phyloP scores from a whole-genome alignment of 37 sponge, comb jelly and placozoan species.

The Ianthella basta region DNA sequence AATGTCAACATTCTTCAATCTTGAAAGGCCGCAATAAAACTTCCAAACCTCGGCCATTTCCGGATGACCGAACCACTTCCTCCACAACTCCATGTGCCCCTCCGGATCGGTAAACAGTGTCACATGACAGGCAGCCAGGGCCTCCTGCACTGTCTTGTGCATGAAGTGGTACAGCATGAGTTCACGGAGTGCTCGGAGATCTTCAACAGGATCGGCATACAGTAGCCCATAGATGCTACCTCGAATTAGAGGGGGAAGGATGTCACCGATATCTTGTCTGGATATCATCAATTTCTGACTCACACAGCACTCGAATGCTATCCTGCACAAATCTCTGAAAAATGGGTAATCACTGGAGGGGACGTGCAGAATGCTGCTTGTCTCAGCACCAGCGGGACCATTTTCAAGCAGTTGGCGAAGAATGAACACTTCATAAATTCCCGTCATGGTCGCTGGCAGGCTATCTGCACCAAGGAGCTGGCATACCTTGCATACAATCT shows the following conservation, averaged over 20 bases:
- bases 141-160: slow-evolving; percentile 10
- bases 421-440: slow-evolving; percentile 10
- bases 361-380: background rate
- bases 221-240: slow-evolving; percentile 7
- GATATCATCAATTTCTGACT: slow-evolving; percentile 2
- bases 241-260: background rate
- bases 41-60: slow-evolving; percentile 21
- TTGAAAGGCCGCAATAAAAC: slow-evolving; percentile 12
- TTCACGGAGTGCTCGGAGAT: background rate
- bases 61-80: background rate
- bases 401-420: background rate
- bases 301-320: background rate
- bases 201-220: background rate
- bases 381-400: background rate
- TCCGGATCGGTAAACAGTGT: too few relatives aligned
- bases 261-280: background rate
- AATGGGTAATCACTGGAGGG: background rate
- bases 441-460: slow-evolving; percentile 8
- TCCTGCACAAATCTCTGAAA: background rate
- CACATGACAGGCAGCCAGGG: slow-evolving; percentile 4
- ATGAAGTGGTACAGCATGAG: background rate
- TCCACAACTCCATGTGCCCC: background rate
- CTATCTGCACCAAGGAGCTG: background rate
- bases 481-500: slow-evolving; percentile 9
- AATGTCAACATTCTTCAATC: background rate